A percentile compares a stretch with the other conserved stretches of the same genome.
Evolutionary conservation across 2,113 vertebrate species (phyloP).

Genomic region (Cheilinus undulatus): DNA sequence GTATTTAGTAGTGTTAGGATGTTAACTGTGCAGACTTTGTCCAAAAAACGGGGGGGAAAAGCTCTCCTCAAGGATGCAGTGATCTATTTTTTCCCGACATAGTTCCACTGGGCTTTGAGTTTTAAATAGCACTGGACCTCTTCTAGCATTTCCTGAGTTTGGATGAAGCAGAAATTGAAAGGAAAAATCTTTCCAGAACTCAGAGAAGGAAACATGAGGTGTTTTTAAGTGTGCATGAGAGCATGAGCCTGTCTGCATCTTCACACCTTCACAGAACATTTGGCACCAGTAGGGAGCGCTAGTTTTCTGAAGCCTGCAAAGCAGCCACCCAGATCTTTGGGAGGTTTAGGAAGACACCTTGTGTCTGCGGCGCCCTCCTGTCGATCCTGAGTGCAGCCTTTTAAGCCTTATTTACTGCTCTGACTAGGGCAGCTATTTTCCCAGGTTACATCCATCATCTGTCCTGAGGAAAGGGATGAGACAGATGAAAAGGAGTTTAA

Average conservation of each 20-base stretch:
- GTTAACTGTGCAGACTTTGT: not conserved
- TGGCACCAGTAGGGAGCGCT: slow-evolving; percentile 63
- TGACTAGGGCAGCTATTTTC: not conserved
- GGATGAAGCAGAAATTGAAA: not conserved
- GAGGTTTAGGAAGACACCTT: slow-evolving; percentile 6
- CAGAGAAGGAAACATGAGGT: not conserved
- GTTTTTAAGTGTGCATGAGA: not conserved
- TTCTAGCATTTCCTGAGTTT: not conserved
- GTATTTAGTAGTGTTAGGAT: not conserved
- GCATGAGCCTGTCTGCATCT: not conserved
- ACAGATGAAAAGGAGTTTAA: slow-evolving; percentile 3
- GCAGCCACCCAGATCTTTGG: not conserved
- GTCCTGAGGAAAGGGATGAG: not conserved
- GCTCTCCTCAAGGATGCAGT: not conserved
- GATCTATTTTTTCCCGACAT: not conserved
- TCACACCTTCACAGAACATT: slow-evolving; percentile 28
- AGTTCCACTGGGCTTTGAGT: not conserved
- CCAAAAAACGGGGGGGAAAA: not conserved
- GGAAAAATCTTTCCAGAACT: not conserved
- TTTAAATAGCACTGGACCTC: not conserved
- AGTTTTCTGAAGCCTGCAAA: slow-evolving; percentile 29
- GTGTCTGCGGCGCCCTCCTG: not conserved
- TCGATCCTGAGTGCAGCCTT: not conserved
- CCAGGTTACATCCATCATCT: not conserved
- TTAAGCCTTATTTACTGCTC: not conserved